Base-by-base conservation (phyloP, 1,140 invertebrate genomes). In the Cryptotermes secundus region DNA sequence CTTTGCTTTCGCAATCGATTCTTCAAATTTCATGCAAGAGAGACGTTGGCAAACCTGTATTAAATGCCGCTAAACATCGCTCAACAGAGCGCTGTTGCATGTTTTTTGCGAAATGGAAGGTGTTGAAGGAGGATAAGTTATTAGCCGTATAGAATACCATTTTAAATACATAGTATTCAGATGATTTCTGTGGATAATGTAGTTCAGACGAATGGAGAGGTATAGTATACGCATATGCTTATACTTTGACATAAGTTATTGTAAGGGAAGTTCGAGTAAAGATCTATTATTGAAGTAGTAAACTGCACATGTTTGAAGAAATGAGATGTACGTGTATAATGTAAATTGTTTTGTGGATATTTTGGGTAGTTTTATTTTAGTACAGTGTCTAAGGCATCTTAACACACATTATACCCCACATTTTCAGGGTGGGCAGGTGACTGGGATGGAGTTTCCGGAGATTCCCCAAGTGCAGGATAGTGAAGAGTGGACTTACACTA, bases 401-500 rank as follows among this genome's bases (percentile, higher is more conserved):
- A 12, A 38, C n/a, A n/a, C n/a, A n/a, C 38, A 38, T 38, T 38
- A 38, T 6, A 38, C 12, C 38, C 12, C 4, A n/a, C n/a, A 31
- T 81, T 81, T 81, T 81, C 24, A 83, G 53, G 42, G 59, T 83
- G 59, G 49, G 26, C 49, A 36, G 49, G 53, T 36, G 72, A 72
- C 53, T 36, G 72, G 31, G n/a, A 83, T 72, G 83, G 59, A 83
- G 31, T 65, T 79, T 72, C 59, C 72, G 16, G 34, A 72, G 53
- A 36, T 83, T 34, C 72, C 72, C 22, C 22, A 31, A 72, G 38
- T 83, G 83, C 34, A 36, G 81, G 85, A 86, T 34, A 82, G 72
- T 24, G 88, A 90, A 86, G 91, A 93, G 87, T 94, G 93, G 93
- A 91, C 90, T 4, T 94, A 94, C 86, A 89, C 89, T 10, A 94